Base-by-base conservation (phyloP, 2,888 invertebrate genomes). In the Polymixis flavicincta region DNA sequence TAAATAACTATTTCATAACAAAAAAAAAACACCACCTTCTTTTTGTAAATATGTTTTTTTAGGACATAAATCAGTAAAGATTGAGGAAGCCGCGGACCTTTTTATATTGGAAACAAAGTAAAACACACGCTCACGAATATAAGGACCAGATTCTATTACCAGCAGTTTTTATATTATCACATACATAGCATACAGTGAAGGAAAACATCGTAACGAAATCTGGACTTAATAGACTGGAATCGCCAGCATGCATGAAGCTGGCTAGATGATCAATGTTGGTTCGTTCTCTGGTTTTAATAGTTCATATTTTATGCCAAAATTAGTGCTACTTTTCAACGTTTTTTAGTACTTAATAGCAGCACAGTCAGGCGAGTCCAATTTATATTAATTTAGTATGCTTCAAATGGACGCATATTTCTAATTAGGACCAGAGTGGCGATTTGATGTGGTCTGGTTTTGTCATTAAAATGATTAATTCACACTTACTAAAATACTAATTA, bases 151-250 rank as follows among this genome's bases (percentile, higher is more conserved):
- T 74, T 55, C 13, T 4, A 28, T 48, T 55, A 54, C 4, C 67
- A 61, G 28, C 13, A 42, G 13, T 37, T 54, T 50, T 60, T 5
- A 28, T 5, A 42, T 19, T 52, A 63, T 3, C 11, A 50, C 28
- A 32, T 37, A 22, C 2, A 22, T 17, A 25, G 32, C 45, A 25
- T 25, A 45, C 5, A 2, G n/a, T 55, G 25, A 75, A 55, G 50
- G 7, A 37, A 74, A 74, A 28, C 7, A 7, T 28, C 14, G 48
- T 37, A 19, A 55, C 48, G 74, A 48, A 75, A 50, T 76, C 76
- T 64, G 74, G 17, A 50, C 28, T 42, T 76, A 50, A 76, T 76
- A 19, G 74, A 19, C 55, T 28, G 28, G 19, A 48, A 42, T 42
- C 14, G 7, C 37, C 14, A 50, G 55, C n/a, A 50, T 55, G 37